These are phyloP conservation scores for Ageneiosus marmoratus DNA, from an alignment of 2,113 vertebrate genomes.

Conservation along the genomic window DNA sequence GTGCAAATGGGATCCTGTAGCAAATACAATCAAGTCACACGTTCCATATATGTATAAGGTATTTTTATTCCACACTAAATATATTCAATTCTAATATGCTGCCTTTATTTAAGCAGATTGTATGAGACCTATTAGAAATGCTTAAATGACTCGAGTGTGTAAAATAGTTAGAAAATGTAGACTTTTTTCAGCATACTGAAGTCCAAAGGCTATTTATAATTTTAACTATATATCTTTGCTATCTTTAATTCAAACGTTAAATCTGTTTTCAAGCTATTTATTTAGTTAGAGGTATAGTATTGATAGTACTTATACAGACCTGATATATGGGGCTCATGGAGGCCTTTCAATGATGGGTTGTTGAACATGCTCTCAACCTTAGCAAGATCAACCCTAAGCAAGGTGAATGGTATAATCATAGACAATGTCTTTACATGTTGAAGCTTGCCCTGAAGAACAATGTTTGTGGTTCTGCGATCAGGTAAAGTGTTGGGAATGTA, in stretches of 20 bases:
- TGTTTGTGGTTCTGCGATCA: slow-evolving; percentile 41
- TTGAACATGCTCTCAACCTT: slow-evolving; percentile 46
- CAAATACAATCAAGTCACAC: background rate
- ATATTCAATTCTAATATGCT: background rate
- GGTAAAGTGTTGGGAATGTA: slow-evolving; percentile 28
- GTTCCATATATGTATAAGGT: background rate
- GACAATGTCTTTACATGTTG: slow-evolving; percentile 49
- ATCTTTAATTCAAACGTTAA: background rate
- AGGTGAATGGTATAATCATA: slow-evolving; percentile 52
- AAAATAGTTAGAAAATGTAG: background rate
- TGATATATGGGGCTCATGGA: slow-evolving; percentile 20
- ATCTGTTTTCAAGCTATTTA: background rate
- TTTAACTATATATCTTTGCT: background rate
- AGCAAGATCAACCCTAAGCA: slow-evolving; percentile 35
- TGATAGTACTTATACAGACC: background rate
- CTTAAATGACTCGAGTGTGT: background rate
- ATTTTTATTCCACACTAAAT: slow-evolving; percentile 9
- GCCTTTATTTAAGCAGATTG: background rate
- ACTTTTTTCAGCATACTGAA: background rate
- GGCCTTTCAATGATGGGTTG: slow-evolving; percentile 39
- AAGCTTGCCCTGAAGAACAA: slow-evolving; percentile 53
- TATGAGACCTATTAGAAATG: background rate
- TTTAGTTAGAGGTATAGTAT: background rate
- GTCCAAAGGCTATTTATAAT: background rate
- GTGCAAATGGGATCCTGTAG: background rate